Conservation (phyloP, 2,797 vertebrate genomes). For the Botia kubotai region DNA sequence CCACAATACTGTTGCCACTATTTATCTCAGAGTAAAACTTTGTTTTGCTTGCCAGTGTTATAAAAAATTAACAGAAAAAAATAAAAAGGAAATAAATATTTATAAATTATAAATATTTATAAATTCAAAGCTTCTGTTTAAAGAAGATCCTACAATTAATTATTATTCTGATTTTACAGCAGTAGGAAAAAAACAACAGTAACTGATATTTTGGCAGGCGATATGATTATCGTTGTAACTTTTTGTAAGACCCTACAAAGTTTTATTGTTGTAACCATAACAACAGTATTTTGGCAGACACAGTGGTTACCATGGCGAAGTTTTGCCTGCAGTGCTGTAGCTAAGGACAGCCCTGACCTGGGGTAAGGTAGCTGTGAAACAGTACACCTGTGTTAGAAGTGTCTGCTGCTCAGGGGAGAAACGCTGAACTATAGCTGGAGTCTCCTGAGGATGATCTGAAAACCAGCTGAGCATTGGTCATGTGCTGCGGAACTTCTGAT, state of each 20-base stretch:
- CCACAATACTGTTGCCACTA: too few species aligned
- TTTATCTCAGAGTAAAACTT: too few species aligned
- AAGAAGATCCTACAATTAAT: not conserved
- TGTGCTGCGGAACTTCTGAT: constrained; percentile 10
- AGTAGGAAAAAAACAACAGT: not conserved
- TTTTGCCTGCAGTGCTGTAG: constrained; percentile 2
- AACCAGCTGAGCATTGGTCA: constrained; percentile 7
- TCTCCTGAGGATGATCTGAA: not conserved
- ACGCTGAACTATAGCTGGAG: not conserved
- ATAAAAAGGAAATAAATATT: not conserved
- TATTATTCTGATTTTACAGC: not conserved
- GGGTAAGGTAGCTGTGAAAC: constrained; percentile 13
- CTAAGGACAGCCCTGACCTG: constrained; percentile 2
- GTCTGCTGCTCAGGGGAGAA: constrained; percentile 4
- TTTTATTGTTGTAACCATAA: not conserved
- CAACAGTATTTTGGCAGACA: not conserved
- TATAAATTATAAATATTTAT: too few species aligned
- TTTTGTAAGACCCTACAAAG: not conserved
- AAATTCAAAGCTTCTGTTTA: not conserved
- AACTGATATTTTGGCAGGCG: too few species aligned
- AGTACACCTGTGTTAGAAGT: not conserved
- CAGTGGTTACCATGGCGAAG: constrained; percentile 17
- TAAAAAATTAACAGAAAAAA: not conserved
- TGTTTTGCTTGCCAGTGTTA: too few species aligned
- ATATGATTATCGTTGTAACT: not conserved